phyloP scores from a whole-genome alignment of 2,888 invertebrate genomes.

The Automeris io region DNA sequence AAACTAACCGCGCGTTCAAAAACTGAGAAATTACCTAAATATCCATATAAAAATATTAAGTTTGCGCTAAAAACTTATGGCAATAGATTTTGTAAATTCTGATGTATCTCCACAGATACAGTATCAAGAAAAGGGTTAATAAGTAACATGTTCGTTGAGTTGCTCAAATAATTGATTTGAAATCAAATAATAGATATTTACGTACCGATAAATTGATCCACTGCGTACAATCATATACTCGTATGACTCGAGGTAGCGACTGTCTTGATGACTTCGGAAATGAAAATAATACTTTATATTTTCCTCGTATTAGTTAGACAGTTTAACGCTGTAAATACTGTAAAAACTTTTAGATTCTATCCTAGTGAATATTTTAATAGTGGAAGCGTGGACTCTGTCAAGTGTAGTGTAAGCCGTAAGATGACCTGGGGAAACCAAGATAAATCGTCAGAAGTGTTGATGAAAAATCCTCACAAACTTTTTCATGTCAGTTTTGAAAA shows the following conservation, averaged over 20 bases:
- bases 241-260: too few relatives aligned
- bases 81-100: too few relatives aligned
- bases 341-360: not conserved
- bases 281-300: not conserved
- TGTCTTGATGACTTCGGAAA: slow-evolving; percentile 1
- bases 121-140: too few relatives aligned
- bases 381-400: not conserved
- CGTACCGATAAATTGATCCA: not conserved
- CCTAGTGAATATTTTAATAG: not conserved
- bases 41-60: too few relatives aligned
- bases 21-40: too few relatives aligned
- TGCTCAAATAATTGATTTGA: not conserved
- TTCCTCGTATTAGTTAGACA: not conserved
- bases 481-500: slow-evolving; percentile 21
- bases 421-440: slow-evolving; percentile 5
- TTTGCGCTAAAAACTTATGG: too few relatives aligned
- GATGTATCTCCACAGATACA: too few relatives aligned
- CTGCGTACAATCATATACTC: too few relatives aligned
- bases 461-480: slow-evolving; percentile 8
- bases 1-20: too few relatives aligned
- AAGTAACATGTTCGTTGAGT: too few relatives aligned
- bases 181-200: not conserved
- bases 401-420: not conserved
- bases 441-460: not conserved
- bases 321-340: not conserved